Conservation (phyloP, 2,888 invertebrate genomes). For the Schizaphis graminum region DNA sequence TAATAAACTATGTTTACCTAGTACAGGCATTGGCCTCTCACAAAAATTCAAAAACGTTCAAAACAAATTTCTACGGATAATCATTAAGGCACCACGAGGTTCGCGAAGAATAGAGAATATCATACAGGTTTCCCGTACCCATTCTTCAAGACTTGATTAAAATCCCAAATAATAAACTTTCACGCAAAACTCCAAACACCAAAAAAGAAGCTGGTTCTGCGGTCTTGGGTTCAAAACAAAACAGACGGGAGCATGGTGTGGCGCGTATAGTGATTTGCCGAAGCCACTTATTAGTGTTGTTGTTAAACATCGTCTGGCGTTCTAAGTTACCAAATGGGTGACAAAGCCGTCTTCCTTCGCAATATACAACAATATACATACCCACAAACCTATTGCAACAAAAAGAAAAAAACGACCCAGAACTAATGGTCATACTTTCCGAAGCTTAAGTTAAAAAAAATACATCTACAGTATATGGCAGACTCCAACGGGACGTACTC, state of each 20-base stretch:
- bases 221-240: not conserved
- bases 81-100: not conserved
- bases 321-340: no score
- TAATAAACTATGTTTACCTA: rapidly evolving
- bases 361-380: no score
- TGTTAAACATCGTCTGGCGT: no score
- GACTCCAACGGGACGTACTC: not conserved
- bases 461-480: no score
- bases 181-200: not conserved
- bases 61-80: not conserved
- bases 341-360: no score
- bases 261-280: no score
- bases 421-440: no score
- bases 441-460: no score
- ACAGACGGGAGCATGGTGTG: not conserved
- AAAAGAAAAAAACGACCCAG: no score
- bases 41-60: not conserved
- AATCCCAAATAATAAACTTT: not conserved
- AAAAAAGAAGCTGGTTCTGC: not conserved
- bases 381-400: no score
- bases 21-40: not conserved
- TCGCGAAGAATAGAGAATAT: not conserved
- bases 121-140: not conserved
- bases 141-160: not conserved
- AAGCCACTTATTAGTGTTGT: no score